phyloP scores from a whole-genome alignment of 2,888 invertebrate species.

The Chrysolina americana region DNA sequence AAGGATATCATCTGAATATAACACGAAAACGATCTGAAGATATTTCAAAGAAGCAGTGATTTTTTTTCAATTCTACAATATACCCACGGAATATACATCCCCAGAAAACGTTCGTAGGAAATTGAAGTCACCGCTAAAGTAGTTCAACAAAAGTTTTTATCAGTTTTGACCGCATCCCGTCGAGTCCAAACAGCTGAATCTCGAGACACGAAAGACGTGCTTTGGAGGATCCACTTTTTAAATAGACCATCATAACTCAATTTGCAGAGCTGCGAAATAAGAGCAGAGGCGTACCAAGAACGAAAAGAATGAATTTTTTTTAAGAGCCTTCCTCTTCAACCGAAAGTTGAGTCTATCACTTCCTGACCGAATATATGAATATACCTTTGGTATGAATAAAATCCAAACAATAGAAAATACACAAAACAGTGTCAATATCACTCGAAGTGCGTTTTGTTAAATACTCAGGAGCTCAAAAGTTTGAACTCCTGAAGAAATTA shows the following conservation, averaged over 20 bases:
- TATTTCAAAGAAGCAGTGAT: background rate
- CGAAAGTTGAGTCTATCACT: too few relatives aligned
- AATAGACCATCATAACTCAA: background rate
- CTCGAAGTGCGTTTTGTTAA: too few relatives aligned
- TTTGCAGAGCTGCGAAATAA: background rate
- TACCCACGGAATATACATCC: background rate
- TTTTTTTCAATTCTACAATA: background rate
- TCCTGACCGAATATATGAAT: too few relatives aligned
- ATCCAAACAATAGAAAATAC: too few relatives aligned
- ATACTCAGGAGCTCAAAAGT: too few relatives aligned
- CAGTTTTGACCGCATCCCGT: background rate
- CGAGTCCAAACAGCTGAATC: background rate
- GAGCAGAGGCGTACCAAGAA: background rate
- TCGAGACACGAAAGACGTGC: background rate
- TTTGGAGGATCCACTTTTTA: background rate
- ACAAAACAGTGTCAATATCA: too few relatives aligned
- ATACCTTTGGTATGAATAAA: too few relatives aligned
- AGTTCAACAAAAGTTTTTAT: background rate
- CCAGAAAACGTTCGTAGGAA: background rate
- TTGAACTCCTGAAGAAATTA: too few relatives aligned
- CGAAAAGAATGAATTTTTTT: too few relatives aligned
- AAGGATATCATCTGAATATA: too few relatives aligned
- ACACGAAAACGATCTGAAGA: too few relatives aligned
- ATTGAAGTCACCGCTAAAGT: background rate
- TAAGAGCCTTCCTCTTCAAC: too few relatives aligned